Base-by-base conservation (phyloP, 1,140 invertebrate species). In the Diabrotica undecimpunctata region DNA sequence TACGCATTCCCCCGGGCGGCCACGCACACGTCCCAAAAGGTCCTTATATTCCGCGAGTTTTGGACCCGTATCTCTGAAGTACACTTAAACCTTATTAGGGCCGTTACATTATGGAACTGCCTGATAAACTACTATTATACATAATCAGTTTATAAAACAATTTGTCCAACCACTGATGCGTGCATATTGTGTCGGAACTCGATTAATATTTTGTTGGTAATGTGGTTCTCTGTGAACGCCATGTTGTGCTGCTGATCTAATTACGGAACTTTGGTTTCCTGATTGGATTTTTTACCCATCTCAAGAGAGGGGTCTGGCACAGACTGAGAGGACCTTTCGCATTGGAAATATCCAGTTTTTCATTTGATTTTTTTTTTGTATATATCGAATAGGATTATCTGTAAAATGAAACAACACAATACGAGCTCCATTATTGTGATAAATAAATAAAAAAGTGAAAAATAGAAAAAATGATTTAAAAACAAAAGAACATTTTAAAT, bases 131-230 rank as follows among this genome's bases (percentile, higher is more conserved):
- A 75, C 74, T 67, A 74, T 75, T 67, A 71, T 67, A 71, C 75
- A 70, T 79, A 79, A 79, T 79, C 77, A 77, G 70, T 78, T 79
- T 79, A 79, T 76, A 77, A 79, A 79, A 79, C 77, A 79, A 79
- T 79, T 79, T 79, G 77, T 79, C 75, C 64, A 70, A 61, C 63
- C 76, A 74, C 74, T 76, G 76, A 75, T 76, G 77, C 77, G 76
- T 77, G 72, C 72, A 76, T 76, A 78, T 77, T 78, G 76, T 75
- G 72, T 68, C 66, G 70, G 70, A 75, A 77, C 75, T 77, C 76
- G 73, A 79, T 79, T 79, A 79, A 78, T 76, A 79, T 62, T 76
- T 76, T 74, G 75, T 77, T 69, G 71, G 73, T 74, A 66, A 62
- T 73, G 73, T 75, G 70, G 74, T 67, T 72, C 69, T 70, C 69